phyloP scores from a whole-genome alignment of 35 echinoderm and acorn worm species.

The Apostichopus parvimensis region DNA sequence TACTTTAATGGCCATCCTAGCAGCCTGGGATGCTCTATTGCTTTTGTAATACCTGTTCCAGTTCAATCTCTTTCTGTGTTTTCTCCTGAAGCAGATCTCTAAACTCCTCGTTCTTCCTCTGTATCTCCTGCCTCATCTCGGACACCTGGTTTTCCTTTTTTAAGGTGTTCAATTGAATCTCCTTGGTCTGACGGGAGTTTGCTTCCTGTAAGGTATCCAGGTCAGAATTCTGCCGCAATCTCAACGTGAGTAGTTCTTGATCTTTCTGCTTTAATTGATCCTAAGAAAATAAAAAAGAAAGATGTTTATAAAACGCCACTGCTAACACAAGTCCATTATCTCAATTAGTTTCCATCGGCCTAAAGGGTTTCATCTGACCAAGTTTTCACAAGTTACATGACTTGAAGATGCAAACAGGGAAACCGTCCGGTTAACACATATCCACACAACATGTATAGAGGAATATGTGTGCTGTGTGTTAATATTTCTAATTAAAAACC shows the following conservation, averaged over 20 bases:
- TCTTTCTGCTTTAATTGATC: constrained; percentile 76
- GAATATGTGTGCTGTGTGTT: too few species aligned
- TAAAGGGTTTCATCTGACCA: too few species aligned
- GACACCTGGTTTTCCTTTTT: constrained; percentile 75
- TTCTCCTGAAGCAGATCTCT: constrained; percentile 66
- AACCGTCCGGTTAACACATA: too few species aligned
- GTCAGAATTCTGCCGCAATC: constrained; percentile 65
- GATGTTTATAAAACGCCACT: too few species aligned
- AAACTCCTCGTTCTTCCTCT: constrained; percentile 59
- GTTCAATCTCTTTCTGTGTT: constrained; percentile 75
- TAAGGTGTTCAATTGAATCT: constrained; percentile 60
- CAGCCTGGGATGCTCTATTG: too few species aligned
- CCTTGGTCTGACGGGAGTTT: constrained; percentile 68
- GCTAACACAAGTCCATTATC: too few species aligned
- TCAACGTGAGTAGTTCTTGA: constrained; percentile 57
- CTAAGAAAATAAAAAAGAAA: constrained; percentile 13
- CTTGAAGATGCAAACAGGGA: too few species aligned
- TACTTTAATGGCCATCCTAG: too few species aligned
- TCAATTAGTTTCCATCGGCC: too few species aligned
- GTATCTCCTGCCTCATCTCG: constrained; percentile 61
- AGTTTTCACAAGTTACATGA: too few species aligned
- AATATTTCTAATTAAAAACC: too few species aligned
- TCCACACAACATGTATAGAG: too few species aligned
- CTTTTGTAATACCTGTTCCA: constrained; percentile 57
- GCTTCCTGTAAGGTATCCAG: constrained; percentile 74